Evolutionary conservation across 1,140 invertebrate genomes (phyloP).

Genomic region (Drosophila pruinosa): DNA sequence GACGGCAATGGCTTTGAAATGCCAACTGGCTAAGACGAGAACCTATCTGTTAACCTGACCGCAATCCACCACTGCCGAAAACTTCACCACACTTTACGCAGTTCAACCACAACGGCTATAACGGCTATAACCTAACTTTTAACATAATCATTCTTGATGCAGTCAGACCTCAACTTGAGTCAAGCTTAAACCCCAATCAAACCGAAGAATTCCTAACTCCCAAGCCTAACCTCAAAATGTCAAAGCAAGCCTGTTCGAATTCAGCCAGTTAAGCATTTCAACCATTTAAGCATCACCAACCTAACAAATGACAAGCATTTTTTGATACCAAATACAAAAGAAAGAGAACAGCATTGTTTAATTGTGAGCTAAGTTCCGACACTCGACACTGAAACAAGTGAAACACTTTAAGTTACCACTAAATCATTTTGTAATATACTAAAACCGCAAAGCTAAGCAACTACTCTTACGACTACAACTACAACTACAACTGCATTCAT

Average conservation of each 20-base stretch:
- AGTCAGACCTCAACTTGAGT: conserved; percentile 9
- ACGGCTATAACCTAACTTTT: conserved; percentile 17
- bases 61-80: neutral
- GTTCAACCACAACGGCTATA: conserved; percentile 19
- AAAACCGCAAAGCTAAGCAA: conserved; percentile 67
- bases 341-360: conserved; percentile 67
- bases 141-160: conserved; percentile 17
- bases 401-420: conserved; percentile 62
- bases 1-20: conserved; percentile 19
- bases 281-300: conserved; percentile 41
- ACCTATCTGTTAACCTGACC: neutral
- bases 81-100: neutral
- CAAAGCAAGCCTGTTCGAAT: conserved; percentile 44
- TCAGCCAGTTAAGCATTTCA: conserved; percentile 22
- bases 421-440: conserved; percentile 78
- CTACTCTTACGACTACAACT: conserved; percentile 59
- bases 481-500: neutral
- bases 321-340: conserved; percentile 53
- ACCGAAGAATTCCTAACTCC: neutral
- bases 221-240: conserved; percentile 56
- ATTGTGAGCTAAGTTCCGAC: conserved; percentile 76
- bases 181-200: conserved; percentile 4
- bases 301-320: conserved; percentile 46
- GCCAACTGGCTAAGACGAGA: conserved; percentile 26
- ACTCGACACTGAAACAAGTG: conserved; percentile 23